Evolutionary conservation across 2,888 invertebrate genomes (phyloP).

Genomic region (Rhagium mordax): DNA sequence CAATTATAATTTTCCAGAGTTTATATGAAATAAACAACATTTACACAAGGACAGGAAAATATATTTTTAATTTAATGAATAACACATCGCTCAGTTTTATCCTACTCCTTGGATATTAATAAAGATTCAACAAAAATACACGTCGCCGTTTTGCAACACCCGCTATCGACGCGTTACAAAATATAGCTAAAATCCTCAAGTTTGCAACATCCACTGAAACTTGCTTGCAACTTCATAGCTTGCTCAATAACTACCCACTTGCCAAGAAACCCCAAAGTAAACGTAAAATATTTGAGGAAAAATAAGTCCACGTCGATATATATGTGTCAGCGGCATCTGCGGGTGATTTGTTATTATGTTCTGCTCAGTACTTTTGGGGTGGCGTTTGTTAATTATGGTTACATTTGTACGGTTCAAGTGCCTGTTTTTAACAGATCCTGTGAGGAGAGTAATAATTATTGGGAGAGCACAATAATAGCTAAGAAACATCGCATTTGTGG

Average conservation of each 20-base stretch:
- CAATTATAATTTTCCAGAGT: no score
- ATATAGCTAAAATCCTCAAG: constrained; percentile 37
- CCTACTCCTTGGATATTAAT: neutral
- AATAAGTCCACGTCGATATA: constrained; percentile 41
- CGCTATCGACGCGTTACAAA: constrained; percentile 46
- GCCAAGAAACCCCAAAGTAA: constrained; percentile 41
- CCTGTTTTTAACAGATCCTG: neutral
- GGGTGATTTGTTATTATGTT: constrained; percentile 49
- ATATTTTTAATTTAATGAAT: neutral
- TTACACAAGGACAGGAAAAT: no score
- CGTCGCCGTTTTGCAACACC: constrained; percentile 26
- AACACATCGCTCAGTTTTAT: neutral
- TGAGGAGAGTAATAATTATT: neutral
- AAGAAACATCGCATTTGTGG: no score
- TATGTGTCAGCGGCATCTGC: constrained; percentile 49
- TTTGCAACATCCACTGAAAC: constrained; percentile 36
- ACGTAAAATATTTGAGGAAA: constrained; percentile 42
- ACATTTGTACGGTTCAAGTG: constrained; percentile 15
- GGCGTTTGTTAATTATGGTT: constrained; percentile 19
- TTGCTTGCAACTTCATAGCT: constrained; percentile 48
- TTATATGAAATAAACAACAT: no score
- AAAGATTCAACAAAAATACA: neutral
- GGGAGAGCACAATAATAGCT: no score
- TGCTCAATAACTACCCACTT: constrained; percentile 41
- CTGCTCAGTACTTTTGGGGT: constrained; percentile 12